Base-by-base conservation (phyloP, 23 tunicate genomes). In the Ciona savignyi region DNA sequence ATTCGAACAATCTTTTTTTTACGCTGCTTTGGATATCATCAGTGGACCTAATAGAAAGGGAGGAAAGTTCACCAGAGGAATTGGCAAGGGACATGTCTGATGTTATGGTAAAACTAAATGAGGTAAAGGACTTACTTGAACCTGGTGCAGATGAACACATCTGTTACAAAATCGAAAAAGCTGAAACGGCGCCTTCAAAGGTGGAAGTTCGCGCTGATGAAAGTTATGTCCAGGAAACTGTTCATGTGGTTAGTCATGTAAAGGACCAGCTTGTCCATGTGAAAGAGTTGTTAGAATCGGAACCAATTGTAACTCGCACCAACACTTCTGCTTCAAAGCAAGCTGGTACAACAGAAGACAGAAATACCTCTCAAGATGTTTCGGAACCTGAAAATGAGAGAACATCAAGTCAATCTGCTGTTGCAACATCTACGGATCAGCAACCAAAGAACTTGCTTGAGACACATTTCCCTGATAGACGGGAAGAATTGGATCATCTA, bases 1-100 rank as follows among this genome's bases (percentile, higher is more conserved):
- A n/a, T n/a, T n/a, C n/a, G n/a, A n/a, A n/a, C n/a, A n/a, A n/a
- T n/a, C n/a, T n/a, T n/a, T n/a, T n/a, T n/a, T n/a, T n/a, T n/a
- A n/a, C n/a, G n/a, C n/a, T n/a, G n/a, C n/a, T n/a, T n/a, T n/a
- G n/a, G n/a, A n/a, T n/a, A 32, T 23, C 26, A 25, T 27, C 73
- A 77, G 73, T 77, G 64, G 35, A 51, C 4, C 24, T 34, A 21
- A 78, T 26, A 27, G 71, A 62, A 29, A 33, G 21, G 23, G 76
- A 34, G 2, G 81, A 83, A 6, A 79, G 80, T 65, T 77, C 87
- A 1, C 87, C 87, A 15, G 84, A 82, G 30, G 96, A 82, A 73
- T 73, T 88, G 0, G 86, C 96, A 21, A 72, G 74, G n/a, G 97
- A 91, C 63, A 76, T 91, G 65, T 79, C 60, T 62, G 86, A 84